phyloP scores from a whole-genome alignment of 2,113 vertebrate species.

The Pelodiscus sinensis region DNA sequence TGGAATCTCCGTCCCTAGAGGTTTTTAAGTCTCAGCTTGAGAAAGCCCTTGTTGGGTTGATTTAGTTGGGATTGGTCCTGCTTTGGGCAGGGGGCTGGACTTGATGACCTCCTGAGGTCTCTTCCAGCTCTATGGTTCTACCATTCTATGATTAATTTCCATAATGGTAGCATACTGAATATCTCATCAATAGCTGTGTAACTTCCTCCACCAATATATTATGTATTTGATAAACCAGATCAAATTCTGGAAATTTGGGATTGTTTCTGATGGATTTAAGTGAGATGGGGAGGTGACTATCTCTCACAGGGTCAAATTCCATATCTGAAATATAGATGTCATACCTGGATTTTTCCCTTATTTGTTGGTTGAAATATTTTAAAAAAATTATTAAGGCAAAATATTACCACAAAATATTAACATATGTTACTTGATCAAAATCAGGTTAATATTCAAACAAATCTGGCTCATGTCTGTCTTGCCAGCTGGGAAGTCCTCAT shows the following conservation, averaged over 20 bases:
- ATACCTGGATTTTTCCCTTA: conserved; percentile 43
- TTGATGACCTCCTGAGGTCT: too few species aligned
- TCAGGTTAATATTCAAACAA: background rate
- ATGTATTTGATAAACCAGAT: background rate
- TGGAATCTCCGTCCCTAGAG: too few species aligned
- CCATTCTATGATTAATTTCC: background rate
- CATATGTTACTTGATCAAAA: background rate
- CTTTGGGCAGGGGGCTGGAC: too few species aligned
- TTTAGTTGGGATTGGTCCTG: too few species aligned
- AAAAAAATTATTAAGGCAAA: background rate
- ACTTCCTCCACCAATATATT: background rate
- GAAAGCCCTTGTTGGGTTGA: too few species aligned
- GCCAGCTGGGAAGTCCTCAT: background rate
- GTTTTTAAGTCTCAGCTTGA: too few species aligned
- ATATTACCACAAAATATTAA: background rate
- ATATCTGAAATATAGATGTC: background rate
- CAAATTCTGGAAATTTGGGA: background rate
- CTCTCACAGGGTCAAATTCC: conserved; percentile 28
- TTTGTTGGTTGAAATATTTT: background rate
- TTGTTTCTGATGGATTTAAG: background rate
- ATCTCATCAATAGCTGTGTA: background rate
- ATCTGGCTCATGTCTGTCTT: background rate
- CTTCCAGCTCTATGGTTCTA: too few species aligned
- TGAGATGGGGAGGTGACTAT: background rate
- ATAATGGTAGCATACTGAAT: background rate